Evolutionary conservation across 2,113 vertebrate species (phyloP).

Genomic region (Caranx ignobilis): DNA sequence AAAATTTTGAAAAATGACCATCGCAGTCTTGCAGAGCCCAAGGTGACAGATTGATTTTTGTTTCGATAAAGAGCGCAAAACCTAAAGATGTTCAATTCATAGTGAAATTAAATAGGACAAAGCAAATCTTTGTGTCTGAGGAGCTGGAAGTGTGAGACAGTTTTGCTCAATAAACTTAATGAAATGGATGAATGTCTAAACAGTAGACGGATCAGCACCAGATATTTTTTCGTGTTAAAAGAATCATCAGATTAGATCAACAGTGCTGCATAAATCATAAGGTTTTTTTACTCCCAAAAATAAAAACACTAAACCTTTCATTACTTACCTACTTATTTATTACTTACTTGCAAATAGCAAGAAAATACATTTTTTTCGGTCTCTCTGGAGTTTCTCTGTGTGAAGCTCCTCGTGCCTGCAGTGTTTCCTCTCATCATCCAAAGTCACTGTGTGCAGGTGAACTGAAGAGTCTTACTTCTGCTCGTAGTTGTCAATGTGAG

Average conservation of each 20-base stretch:
- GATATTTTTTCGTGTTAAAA: no score
- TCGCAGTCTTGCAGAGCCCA: not conserved
- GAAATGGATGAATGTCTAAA: no score
- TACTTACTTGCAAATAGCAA: not conserved
- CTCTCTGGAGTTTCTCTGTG: no score
- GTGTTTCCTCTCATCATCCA: not conserved
- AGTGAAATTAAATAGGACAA: not conserved
- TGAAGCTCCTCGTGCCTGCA: not conserved
- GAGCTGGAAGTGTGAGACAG: not conserved
- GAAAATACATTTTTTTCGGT: no score
- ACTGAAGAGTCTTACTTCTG: not conserved
- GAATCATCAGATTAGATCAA: no score
- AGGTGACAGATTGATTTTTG: slow-evolving; percentile 10
- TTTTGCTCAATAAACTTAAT: not conserved
- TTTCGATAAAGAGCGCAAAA: not conserved
- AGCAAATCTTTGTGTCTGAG: not conserved
- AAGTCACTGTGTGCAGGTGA: not conserved
- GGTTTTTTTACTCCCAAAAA: not conserved
- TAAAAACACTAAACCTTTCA: not conserved
- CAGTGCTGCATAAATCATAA: not conserved
- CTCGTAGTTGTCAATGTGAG: not conserved
- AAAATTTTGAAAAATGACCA: not conserved
- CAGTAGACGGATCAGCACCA: not conserved
- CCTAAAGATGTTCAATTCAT: not conserved
- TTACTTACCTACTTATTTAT: not conserved